phyloP scores from a whole-genome alignment of 2,888 invertebrate species.

The Linnaemya tessellans region DNA sequence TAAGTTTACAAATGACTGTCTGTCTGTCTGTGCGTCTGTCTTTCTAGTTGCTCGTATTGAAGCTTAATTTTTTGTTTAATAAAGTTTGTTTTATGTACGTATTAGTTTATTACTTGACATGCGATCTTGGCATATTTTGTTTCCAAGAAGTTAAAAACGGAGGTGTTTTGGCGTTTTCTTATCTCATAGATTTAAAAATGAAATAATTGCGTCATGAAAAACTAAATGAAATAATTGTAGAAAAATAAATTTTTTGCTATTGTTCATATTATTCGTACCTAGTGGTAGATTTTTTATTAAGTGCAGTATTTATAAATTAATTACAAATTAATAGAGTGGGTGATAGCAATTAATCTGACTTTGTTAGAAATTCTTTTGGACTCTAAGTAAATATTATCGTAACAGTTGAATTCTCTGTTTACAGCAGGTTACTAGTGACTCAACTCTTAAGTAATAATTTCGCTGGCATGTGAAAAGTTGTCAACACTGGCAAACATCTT shows the following conservation, averaged over 20 bases:
- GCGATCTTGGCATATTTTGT: conserved; percentile 56
- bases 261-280: conserved; percentile 22
- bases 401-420: no score
- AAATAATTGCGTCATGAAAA: conserved; percentile 49
- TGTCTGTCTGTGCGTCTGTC: conserved; percentile 23
- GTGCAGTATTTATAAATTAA: neutral
- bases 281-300: conserved; percentile 26
- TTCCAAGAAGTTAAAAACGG: conserved; percentile 30
- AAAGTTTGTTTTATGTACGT: conserved; percentile 1
- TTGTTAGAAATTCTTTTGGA: no score
- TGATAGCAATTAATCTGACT: neutral
- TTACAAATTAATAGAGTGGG: conserved; percentile 28
- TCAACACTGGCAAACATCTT: no score
- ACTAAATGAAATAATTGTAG: conserved; percentile 28
- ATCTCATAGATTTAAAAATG: conserved; percentile 26
- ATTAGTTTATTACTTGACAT: conserved; percentile 46
- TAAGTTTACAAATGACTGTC: conserved; percentile 34
- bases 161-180: conserved; percentile 11
- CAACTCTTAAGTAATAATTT: no score
- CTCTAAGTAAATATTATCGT: no score
- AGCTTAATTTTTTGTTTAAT: conserved; percentile 48
- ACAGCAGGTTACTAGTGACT: no score
- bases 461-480: no score
- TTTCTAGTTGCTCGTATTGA: conserved; percentile 11
- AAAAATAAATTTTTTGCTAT: conserved; percentile 23